Conservation (phyloP, 2,797 vertebrate species). For the Novumbra hubbsi region DNA sequence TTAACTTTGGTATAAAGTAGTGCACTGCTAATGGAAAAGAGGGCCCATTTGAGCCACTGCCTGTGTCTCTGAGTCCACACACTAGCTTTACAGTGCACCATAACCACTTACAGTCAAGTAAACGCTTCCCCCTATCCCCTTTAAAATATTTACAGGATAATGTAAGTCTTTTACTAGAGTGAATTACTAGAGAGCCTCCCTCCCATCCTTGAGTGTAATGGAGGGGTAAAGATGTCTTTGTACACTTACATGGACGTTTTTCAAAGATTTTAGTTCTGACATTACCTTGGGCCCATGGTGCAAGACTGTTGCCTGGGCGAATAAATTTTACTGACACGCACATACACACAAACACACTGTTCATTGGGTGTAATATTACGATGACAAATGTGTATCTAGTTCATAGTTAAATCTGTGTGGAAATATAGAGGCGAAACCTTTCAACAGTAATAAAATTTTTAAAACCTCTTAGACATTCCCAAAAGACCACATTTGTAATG, state of each 20-base stretch:
- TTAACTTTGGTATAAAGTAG: not conserved
- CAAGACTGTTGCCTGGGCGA: no score
- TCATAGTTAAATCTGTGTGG: no score
- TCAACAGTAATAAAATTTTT: no score
- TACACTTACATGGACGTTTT: slow-evolving; percentile 2
- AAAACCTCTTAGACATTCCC: no score
- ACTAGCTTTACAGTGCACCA: not conserved
- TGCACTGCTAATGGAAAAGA: not conserved
- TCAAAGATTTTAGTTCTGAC: no score
- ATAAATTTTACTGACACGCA: not conserved
- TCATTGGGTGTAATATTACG: no score
- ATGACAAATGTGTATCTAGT: no score
- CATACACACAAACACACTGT: not conserved
- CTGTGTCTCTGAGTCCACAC: not conserved
- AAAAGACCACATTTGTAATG: no score
- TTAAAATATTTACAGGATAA: slow-evolving; percentile 20
- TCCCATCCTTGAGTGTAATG: slow-evolving; percentile 14
- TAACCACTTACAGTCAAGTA: no score
- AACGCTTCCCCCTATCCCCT: not conserved
- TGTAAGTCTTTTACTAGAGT: slow-evolving; percentile 3
- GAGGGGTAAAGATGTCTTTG: not conserved
- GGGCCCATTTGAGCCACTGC: no score
- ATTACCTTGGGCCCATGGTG: no score
- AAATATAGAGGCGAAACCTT: no score
- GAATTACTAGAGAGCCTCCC: slow-evolving; percentile 3